These are phyloP conservation scores for Collichthys lucidus DNA, from an alignment of 2,113 vertebrate species.

Conservation along the genomic window DNA sequence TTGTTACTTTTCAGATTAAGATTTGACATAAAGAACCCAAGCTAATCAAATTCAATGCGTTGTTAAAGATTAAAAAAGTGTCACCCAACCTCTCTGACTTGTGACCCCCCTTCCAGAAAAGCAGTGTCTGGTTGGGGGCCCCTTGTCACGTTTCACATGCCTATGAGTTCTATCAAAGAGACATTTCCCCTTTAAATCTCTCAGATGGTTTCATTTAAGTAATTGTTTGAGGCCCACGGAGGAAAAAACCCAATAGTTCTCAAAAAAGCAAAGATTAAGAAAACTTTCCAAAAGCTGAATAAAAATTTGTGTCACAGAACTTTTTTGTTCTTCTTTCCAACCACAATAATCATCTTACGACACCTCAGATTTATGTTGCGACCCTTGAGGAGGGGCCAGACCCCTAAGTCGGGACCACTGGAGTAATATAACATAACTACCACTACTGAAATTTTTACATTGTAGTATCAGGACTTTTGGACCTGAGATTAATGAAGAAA, in stretches of 20 bases:
- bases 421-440: not conserved
- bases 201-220: slow-evolving; percentile 4
- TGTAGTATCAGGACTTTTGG: not conserved
- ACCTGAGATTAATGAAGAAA: not conserved
- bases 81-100: not conserved
- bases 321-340: not conserved
- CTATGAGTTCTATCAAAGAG: not conserved
- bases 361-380: not conserved
- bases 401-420: not conserved
- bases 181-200: not conserved
- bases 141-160: not conserved
- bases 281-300: not conserved
- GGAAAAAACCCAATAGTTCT: not conserved
- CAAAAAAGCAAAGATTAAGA: not conserved
- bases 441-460: too few species aligned
- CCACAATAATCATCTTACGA: not conserved
- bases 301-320: not conserved
- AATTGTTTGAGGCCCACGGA: not conserved
- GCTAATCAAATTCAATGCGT: too few species aligned
- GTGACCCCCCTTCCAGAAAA: not conserved
- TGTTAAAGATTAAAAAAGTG: not conserved
- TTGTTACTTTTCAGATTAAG: not conserved
- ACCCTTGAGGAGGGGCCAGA: not conserved
- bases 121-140: not conserved
- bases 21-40: too few species aligned